These are phyloP conservation scores for Artemia franciscana DNA, from an alignment of 1,140 invertebrate genomes.

Conservation along the genomic window DNA sequence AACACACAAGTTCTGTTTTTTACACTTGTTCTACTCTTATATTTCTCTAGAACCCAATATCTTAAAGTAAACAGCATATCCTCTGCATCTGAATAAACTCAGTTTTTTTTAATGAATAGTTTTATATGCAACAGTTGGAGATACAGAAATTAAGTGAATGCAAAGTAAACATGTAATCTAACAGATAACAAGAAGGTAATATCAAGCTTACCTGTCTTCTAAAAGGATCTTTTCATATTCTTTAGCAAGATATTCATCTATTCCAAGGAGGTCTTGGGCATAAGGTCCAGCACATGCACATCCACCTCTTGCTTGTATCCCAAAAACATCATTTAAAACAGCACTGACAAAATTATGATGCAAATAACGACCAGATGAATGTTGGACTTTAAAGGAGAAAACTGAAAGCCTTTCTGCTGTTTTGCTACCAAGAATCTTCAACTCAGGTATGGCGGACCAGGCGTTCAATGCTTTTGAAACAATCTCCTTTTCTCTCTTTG, in stretches of 20 bases:
- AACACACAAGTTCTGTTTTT: too few species aligned
- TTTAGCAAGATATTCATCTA: slow-evolving; percentile 42
- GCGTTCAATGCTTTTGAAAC: slow-evolving; percentile 13
- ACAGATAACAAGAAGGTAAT: slow-evolving; percentile 13
- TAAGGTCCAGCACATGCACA: slow-evolving; percentile 65
- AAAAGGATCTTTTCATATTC: slow-evolving; percentile 22
- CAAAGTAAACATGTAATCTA: slow-evolving; percentile 7
- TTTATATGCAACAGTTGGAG: too few species aligned
- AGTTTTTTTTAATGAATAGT: too few species aligned
- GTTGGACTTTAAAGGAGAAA: slow-evolving; percentile 63
- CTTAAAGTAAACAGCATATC: too few species aligned
- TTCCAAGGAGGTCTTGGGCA: slow-evolving; percentile 58
- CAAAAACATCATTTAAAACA: slow-evolving; percentile 72
- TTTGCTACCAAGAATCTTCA: slow-evolving; percentile 50
- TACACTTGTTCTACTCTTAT: too few species aligned
- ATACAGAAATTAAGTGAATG: background rate
- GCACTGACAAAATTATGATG: slow-evolving; percentile 76
- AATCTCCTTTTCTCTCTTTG: slow-evolving; percentile 35
- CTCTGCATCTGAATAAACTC: too few species aligned
- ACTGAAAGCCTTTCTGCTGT: slow-evolving; percentile 44
- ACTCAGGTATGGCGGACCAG: slow-evolving; percentile 36
- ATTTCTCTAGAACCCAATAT: too few species aligned
- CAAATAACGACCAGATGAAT: slow-evolving; percentile 48
- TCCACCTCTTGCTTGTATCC: slow-evolving; percentile 65
- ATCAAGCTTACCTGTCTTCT: background rate